Conservation (phyloP, 2,888 invertebrate species). For the Plemyria rubiginata region DNA sequence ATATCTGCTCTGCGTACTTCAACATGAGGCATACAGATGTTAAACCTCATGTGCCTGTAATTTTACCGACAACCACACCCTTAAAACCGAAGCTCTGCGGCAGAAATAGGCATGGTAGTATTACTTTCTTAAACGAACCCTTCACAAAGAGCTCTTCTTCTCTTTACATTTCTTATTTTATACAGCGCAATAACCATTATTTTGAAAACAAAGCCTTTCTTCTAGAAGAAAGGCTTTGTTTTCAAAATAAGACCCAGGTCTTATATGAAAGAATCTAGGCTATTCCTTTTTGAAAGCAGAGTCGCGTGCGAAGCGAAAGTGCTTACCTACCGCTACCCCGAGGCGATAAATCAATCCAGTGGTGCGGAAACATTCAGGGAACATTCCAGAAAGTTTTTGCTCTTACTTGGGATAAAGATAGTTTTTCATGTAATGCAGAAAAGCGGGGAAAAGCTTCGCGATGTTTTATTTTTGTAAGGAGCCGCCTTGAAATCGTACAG, state of each 20-base stretch:
- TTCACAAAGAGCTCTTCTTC: no score
- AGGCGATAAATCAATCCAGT: slow-evolving; percentile 57
- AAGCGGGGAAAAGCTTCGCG: slow-evolving; percentile 18
- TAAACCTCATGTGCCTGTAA: no score
- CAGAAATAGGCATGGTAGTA: no score
- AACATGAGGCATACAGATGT: no score
- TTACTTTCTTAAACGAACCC: no score
- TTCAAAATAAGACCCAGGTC: neutral
- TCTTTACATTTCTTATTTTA: no score
- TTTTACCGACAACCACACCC: no score
- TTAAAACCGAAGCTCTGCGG: no score
- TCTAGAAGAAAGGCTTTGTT: no score
- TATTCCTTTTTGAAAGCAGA: slow-evolving; percentile 17
- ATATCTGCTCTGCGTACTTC: no score
- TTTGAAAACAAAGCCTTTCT: no score
- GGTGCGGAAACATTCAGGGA: slow-evolving; percentile 47
- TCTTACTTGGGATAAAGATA: slow-evolving; percentile 44
- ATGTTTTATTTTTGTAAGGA: slow-evolving; percentile 1
- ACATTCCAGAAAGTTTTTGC: slow-evolving; percentile 54
- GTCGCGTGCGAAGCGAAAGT: slow-evolving; percentile 38
- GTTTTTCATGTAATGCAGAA: slow-evolving; percentile 30
- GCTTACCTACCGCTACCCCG: slow-evolving; percentile 43
- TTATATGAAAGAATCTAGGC: neutral
- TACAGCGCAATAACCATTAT: no score
- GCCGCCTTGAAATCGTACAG: neutral